Evolutionary conservation across 1,140 invertebrate genomes (phyloP).

Genomic region (Forficula auricularia): DNA sequence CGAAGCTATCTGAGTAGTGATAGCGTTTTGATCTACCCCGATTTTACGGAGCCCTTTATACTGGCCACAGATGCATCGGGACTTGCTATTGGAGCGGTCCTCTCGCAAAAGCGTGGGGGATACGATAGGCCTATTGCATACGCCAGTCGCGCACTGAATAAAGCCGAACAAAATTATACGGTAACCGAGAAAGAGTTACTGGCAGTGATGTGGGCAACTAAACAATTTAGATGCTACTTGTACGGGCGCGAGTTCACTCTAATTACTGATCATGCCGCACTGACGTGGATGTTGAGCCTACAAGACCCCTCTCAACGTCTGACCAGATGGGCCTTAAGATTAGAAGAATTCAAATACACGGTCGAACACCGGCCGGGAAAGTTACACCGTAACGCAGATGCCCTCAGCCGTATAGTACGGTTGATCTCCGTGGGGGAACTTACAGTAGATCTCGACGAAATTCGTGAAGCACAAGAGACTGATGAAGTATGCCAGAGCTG

Average conservation of each 20-base stretch:
- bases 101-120: slow-evolving; percentile 15
- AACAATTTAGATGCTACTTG: slow-evolving; percentile 30
- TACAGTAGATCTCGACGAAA: not conserved
- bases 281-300: slow-evolving; percentile 28
- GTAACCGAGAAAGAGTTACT: slow-evolving; percentile 24
- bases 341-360: slow-evolving; percentile 29
- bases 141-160: slow-evolving; percentile 15
- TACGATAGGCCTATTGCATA: slow-evolving; percentile 18
- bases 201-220: slow-evolving; percentile 25
- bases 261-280: slow-evolving; percentile 30
- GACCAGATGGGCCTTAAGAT: slow-evolving; percentile 28
- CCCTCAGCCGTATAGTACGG: slow-evolving; percentile 14
- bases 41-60: slow-evolving; percentile 18
- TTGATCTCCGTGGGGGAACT: not conserved
- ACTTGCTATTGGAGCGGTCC: slow-evolving; percentile 14
- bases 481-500: too few species aligned
- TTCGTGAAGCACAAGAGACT: too few species aligned
- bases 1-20: slow-evolving; percentile 10
- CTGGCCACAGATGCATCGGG: slow-evolving; percentile 19
- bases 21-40: slow-evolving; percentile 16
- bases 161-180: slow-evolving; percentile 18
- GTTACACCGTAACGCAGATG: slow-evolving; percentile 21
- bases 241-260: slow-evolving; percentile 30
- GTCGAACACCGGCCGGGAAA: slow-evolving; percentile 26
- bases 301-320: slow-evolving; percentile 29